Evolutionary conservation across 2,797 vertebrate genomes (phyloP).

Genomic region (Sebastes kiyomatsui): DNA sequence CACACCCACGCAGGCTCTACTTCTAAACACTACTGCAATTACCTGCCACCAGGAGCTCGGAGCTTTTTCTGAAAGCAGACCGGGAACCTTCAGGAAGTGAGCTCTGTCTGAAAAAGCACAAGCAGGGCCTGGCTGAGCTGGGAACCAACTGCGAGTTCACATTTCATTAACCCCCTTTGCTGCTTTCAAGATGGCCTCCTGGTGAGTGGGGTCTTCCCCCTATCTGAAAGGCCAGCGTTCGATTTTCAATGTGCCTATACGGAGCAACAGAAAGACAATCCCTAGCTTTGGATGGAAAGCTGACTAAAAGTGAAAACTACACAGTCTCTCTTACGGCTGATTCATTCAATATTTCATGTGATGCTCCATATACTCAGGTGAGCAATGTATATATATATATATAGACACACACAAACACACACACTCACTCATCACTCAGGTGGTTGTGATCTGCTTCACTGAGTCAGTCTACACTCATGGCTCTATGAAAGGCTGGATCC

Average conservation of each 20-base stretch:
- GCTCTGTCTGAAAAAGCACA: slow-evolving; percentile 1
- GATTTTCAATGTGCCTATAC: not conserved
- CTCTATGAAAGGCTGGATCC: not conserved
- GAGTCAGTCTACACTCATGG: not conserved
- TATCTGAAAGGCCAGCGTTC: not conserved
- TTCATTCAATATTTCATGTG: not conserved
- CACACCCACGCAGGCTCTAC: slow-evolving; percentile 19
- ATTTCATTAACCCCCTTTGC: slow-evolving; percentile 16
- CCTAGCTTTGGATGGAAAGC: not conserved
- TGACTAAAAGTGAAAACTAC: not conserved
- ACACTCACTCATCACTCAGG: not conserved
- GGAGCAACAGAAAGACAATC: not conserved
- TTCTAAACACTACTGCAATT: slow-evolving; percentile 47
- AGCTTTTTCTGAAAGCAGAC: slow-evolving; percentile 14
- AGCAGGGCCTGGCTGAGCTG: not conserved
- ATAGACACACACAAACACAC: not conserved
- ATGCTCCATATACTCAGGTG: not conserved
- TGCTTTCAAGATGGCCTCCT: not conserved
- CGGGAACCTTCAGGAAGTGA: slow-evolving; percentile 9
- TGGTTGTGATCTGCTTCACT: not conserved
- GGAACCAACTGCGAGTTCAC: not conserved
- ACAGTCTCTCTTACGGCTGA: not conserved
- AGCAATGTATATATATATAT: too few relatives aligned
- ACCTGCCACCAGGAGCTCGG: slow-evolving; percentile 26
- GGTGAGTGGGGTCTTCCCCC: not conserved